A percentile compares a stretch with the other conserved stretches of the same genome.
These are phyloP conservation scores for Syngnathus rostellatus DNA, from an alignment of 2,797 vertebrate genomes.

Conservation along the genomic window DNA sequence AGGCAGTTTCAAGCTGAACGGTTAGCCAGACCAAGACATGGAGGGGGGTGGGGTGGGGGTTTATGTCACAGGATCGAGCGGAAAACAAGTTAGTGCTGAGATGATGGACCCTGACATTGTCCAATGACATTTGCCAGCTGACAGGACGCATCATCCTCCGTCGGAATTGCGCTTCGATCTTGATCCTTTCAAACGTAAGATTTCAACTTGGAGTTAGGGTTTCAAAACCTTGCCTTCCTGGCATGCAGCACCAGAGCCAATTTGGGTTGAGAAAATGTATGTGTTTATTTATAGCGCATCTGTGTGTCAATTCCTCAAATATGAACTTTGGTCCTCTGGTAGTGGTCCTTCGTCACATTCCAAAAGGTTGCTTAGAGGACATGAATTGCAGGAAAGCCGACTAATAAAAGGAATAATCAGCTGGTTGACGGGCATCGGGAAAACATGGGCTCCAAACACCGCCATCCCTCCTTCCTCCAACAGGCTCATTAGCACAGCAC, in stretches of 20 bases:
- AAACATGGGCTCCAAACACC: constrained; percentile 30
- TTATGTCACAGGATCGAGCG: not conserved
- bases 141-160: not conserved
- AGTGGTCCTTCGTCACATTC: not conserved
- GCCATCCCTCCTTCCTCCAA: constrained; percentile 30
- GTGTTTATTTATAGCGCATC: not conserved
- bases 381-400: constrained; percentile 27
- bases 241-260: too few species aligned
- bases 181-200: too few species aligned
- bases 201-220: too few species aligned
- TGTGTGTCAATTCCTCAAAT: not conserved
- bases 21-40: not conserved
- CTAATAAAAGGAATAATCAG: constrained; percentile 51
- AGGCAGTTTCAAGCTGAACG: not conserved
- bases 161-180: too few species aligned
- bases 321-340: not conserved
- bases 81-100: not conserved
- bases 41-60: too few species aligned
- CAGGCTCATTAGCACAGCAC: constrained; percentile 50
- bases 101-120: not conserved
- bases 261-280: too few species aligned
- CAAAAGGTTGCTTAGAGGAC: constrained; percentile 10
- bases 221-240: too few species aligned
- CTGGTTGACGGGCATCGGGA: constrained; percentile 31
- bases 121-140: constrained; percentile 3